A percentile compares a stretch with the other conserved stretches of the same genome.
These are phyloP conservation scores for Semnopithecus entellus DNA, from an alignment of 2,113 vertebrate species.

Conservation along the genomic window DNA sequence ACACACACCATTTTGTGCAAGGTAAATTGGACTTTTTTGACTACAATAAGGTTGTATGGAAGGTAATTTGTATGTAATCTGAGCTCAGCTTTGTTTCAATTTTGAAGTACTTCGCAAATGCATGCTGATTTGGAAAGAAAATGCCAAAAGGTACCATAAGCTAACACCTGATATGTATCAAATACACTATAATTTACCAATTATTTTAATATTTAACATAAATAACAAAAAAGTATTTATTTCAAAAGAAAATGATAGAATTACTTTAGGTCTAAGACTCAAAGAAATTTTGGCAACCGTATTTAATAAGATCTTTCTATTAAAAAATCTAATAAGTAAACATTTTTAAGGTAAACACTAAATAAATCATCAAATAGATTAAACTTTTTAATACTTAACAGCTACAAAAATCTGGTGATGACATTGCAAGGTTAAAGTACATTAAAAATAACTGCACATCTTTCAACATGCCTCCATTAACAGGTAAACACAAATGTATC, in stretches of 20 bases:
- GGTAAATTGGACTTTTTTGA: not conserved
- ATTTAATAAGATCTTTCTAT: not conserved
- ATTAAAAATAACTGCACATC: not conserved
- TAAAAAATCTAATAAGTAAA: constrained; percentile 16
- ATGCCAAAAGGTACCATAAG: not conserved
- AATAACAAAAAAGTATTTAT: not conserved
- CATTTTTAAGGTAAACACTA: not conserved
- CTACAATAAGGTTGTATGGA: not conserved
- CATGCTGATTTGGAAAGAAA: not conserved
- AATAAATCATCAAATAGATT: not conserved
- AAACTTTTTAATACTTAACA: not conserved
- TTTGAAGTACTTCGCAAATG: not conserved
- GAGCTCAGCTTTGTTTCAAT: not conserved
- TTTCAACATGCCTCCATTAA: not conserved
- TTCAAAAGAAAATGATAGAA: no score
- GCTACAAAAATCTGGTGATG: not conserved
- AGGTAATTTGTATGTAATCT: not conserved
- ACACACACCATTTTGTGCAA: not conserved
- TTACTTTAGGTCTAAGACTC: no score
- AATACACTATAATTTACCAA: not conserved
- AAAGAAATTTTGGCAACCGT: no score
- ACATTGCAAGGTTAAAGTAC: not conserved
- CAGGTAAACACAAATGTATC: not conserved
- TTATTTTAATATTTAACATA: not conserved
- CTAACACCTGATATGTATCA: not conserved